phyloP scores from a whole-genome alignment of 2,888 invertebrate genomes.

The Caenorhabditis uteleia region DNA sequence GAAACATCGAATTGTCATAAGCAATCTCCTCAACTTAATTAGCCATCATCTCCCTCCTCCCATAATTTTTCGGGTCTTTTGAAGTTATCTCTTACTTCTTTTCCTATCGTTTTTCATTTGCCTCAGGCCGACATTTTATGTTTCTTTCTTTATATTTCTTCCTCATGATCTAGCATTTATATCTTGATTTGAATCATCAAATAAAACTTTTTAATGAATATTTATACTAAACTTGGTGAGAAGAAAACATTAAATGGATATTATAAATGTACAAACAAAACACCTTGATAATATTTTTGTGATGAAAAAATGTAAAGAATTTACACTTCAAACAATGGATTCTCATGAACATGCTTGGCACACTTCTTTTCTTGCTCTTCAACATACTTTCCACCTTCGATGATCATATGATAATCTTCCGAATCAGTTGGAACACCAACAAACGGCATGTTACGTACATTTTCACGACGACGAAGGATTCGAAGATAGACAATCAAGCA shows the following conservation, averaged over 20 bases:
- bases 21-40: constrained; percentile 15
- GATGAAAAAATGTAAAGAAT: neutral
- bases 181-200: no score
- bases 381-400: constrained; percentile 10
- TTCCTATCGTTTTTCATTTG: constrained; percentile 9
- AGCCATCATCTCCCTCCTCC: neutral
- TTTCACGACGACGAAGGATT: neutral
- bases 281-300: neutral
- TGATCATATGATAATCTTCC: constrained; percentile 27
- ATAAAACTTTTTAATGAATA: no score
- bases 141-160: constrained; percentile 11
- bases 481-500: neutral
- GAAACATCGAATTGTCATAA: neutral
- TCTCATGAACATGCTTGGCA: constrained; percentile 17
- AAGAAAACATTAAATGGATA: no score
- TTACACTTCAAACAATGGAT: constrained; percentile 13
- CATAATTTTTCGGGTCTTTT: constrained; percentile 17
- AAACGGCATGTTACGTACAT: constrained; percentile 2
- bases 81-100: constrained; percentile 21
- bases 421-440: constrained; percentile 16
- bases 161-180: constrained; percentile 1
- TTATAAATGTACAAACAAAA: no score
- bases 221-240: no score
- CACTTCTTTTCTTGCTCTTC: constrained; percentile 16
- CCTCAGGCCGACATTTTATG: constrained; percentile 19